Evolutionary conservation across 1,140 invertebrate genomes (phyloP).

Genomic region (Anoplolepis gracilipes): DNA sequence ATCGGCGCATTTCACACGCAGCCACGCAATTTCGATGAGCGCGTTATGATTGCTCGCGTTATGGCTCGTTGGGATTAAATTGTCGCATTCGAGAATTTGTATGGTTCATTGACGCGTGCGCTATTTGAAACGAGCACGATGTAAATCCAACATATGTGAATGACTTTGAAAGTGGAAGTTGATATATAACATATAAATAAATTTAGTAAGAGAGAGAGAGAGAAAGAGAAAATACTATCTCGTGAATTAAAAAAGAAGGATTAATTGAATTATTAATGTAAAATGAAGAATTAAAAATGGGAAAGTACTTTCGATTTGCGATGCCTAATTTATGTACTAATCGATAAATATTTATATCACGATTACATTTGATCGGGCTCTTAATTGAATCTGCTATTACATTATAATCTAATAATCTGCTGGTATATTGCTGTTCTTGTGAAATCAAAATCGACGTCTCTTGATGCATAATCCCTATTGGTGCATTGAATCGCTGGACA

Average conservation of each 20-base stretch:
- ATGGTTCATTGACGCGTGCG: constrained; percentile 34
- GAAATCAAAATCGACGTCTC: constrained; percentile 62
- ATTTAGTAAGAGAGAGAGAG: too few relatives aligned
- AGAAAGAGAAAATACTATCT: background rate
- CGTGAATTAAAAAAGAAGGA: background rate
- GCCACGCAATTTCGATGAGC: constrained; percentile 29
- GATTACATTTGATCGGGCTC: constrained; percentile 34
- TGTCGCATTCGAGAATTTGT: constrained; percentile 36
- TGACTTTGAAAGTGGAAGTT: constrained; percentile 9
- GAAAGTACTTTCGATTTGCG: background rate
- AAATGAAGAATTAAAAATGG: background rate
- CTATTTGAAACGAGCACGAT: background rate
- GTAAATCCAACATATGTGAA: background rate
- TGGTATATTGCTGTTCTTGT: constrained; percentile 28
- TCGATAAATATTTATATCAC: background rate
- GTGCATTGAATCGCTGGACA: constrained; percentile 4
- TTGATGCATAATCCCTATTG: constrained; percentile 25
- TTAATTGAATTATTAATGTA: background rate
- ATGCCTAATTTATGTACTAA: background rate
- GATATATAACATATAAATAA: background rate
- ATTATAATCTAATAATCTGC: constrained; percentile 34
- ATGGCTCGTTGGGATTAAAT: constrained; percentile 48
- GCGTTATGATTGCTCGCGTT: constrained; percentile 21
- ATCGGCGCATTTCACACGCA: constrained; percentile 58
- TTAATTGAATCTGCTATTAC: constrained; percentile 30